Evolutionary conservation across 1,140 invertebrate species (phyloP).

Genomic region (Babylonia areolata): DNA sequence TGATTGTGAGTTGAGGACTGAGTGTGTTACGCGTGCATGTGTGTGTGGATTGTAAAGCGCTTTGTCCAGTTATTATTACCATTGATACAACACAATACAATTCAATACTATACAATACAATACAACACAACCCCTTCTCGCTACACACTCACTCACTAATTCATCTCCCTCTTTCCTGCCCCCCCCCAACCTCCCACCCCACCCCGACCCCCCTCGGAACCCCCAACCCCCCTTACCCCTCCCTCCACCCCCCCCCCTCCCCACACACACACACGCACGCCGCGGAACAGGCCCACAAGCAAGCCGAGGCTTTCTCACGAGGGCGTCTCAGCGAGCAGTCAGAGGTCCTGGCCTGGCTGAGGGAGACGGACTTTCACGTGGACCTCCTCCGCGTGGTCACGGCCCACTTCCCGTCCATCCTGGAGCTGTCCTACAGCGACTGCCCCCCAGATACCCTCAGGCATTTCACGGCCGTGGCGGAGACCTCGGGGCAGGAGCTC

Average conservation of each 20-base stretch:
- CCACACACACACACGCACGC: too few species aligned
- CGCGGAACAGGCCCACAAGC: conserved; percentile 15
- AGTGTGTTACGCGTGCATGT: too few species aligned
- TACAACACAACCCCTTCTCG: too few species aligned
- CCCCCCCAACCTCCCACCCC: not conserved
- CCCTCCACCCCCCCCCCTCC: too few species aligned
- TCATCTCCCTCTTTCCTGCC: not conserved
- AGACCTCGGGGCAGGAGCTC: not conserved
- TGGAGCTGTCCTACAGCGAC: conserved; percentile 48
- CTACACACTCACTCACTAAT: not conserved
- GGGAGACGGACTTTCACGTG: conserved; percentile 43
- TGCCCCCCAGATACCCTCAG: conserved; percentile 41
- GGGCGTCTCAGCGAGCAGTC: conserved; percentile 27
- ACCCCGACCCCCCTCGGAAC: not conserved
- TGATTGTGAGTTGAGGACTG: too few species aligned
- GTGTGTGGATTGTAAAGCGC: too few species aligned
- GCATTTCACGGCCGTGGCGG: conserved; percentile 41
- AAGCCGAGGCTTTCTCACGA: conserved; percentile 24
- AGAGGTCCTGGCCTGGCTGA: conserved; percentile 21
- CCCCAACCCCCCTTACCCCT: not conserved
- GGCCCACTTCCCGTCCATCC: conserved; percentile 42
- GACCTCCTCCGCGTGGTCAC: conserved; percentile 33
- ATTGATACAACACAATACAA: not conserved
- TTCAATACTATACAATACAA: not conserved
- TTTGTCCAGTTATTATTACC: too few species aligned